A percentile compares a stretch with the other conserved stretches of the same genome.
phyloP scores from a whole-genome alignment of 1,140 invertebrate genomes.

The Tetramorium simillimum region DNA sequence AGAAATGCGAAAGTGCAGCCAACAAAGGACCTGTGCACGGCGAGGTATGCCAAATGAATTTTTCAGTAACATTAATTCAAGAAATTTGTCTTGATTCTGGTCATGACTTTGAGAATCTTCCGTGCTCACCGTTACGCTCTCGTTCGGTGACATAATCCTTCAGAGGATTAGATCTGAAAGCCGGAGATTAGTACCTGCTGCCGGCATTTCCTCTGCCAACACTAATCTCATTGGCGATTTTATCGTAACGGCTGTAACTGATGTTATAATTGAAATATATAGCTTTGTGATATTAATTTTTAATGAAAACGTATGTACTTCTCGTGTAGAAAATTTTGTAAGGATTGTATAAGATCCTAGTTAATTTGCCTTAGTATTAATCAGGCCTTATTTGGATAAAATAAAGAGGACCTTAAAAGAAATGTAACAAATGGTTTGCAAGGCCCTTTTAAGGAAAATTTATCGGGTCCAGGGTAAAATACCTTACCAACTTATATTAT shows the following conservation, averaged over 20 bases:
- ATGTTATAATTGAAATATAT: neutral
- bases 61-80: neutral
- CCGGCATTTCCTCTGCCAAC: neutral
- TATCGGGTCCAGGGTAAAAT: too few species aligned
- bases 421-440: too few species aligned
- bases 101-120: neutral
- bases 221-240: neutral
- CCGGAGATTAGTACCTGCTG: neutral
- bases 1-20: slow-evolving; percentile 22
- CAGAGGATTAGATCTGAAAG: neutral
- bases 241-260: neutral
- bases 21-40: neutral
- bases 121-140: neutral
- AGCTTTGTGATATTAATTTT: neutral
- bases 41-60: slow-evolving; percentile 30
- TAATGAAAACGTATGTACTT: neutral
- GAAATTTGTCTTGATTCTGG: neutral
- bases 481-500: neutral
- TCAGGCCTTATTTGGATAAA: too few species aligned
- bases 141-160: neutral
- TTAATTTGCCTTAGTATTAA: too few species aligned
- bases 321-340: too few species aligned
- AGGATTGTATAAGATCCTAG: too few species aligned
- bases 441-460: too few species aligned
- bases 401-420: too few species aligned